Evolutionary conservation across 2,113 vertebrate species (phyloP), one percentile per base, ranked within the genome.

Genomic region (Ursus arctos): DNA sequence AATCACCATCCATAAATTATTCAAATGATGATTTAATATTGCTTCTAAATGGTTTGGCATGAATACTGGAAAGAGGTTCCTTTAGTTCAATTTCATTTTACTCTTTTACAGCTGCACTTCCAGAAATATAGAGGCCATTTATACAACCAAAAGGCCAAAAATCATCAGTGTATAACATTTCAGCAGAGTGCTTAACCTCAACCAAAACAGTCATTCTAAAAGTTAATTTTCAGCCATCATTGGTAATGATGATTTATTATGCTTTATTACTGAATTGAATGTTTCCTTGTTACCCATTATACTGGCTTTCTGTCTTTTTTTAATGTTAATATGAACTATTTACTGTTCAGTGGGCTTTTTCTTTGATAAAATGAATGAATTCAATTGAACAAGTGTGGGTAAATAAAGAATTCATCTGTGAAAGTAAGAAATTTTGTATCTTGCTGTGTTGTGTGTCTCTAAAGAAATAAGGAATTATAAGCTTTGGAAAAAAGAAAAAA

Each of bases 31-130:
- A 94, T 91, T 96, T 93, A 93, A 88, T 80, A 4, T 65, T 82
- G 6, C 31, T 93, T 84, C 26, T 43, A 82, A 97, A 65, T 95
- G 51, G 18, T 67, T 81, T 47, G 74, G 15, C 22, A 12, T 53
- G 53, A 82, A 72, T 11, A 33, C 36, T 84, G 43, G 47, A 57
- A 91, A 96, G 59, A 91, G 51, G 61, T 84, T 88, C 16, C 16
- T 76, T 81, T 92, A 93, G 22, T 22, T 77, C 13, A 47, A 51
- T 63, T 83, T 84, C 63, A 36, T 95, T 97, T 95, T 93, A 76
- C 28, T 76, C 51, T 88, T 97, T 76, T 92, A 49, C 2, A 71
- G 11, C 53, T 65, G 18, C 5, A 53, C 18, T 53, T 88, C 8
- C 77, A 86, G 31, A 93, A 85, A 84, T 47, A 47, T 28, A 93